Base-by-base conservation (phyloP, 2,888 invertebrate species). In the Ischnura elegans region DNA sequence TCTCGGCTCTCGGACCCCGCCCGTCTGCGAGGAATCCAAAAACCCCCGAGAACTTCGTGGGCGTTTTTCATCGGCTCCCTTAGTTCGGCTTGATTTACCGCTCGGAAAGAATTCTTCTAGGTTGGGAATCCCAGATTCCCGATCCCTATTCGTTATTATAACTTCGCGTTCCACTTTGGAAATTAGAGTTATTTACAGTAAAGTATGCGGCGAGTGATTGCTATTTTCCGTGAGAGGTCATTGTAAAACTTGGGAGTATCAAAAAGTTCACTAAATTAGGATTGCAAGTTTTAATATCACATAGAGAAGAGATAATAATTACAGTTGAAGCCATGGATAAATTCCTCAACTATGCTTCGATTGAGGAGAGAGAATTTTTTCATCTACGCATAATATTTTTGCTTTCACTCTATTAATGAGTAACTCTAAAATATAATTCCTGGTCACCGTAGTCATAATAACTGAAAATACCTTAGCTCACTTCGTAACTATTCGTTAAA, bases 11-110 rank as follows among this genome's bases (percentile, higher is more conserved):
- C 76, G 13, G 46, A 46, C 86, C 25, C 45, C 16, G 2, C 46
- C 86, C 76, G 76, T 76, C 76, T 36, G 76, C 76, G 36, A 36
- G 76, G 76, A 76, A 76, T 76, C 36, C 76, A 76, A 76, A 76
- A 76, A 76, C 29, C 76, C 29, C 76, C 36, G 51, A 36, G 13
- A 76, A 76, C 36, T 36, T 76, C 16, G 16, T 36, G 76, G n/a
- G 36, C 76, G 76, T 76, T 76, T 76, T 76, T 76, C 76, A 76
- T 76, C 36, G 36, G 76, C 10, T 36, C 76, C 76, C 76, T 76
- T n/a, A 76, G 36, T 76, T 76, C 13, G 29, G 76, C 36, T 76
- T 76, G 76, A 76, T 76, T 76, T 76, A 76, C 36, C 25, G 36
- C 2, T 36, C 1, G 10, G 76, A 36, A 76, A 76, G 76, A 36